Evolutionary conservation across 2,797 vertebrate species (phyloP).

Genomic region (Carcharodon carcharias): DNA sequence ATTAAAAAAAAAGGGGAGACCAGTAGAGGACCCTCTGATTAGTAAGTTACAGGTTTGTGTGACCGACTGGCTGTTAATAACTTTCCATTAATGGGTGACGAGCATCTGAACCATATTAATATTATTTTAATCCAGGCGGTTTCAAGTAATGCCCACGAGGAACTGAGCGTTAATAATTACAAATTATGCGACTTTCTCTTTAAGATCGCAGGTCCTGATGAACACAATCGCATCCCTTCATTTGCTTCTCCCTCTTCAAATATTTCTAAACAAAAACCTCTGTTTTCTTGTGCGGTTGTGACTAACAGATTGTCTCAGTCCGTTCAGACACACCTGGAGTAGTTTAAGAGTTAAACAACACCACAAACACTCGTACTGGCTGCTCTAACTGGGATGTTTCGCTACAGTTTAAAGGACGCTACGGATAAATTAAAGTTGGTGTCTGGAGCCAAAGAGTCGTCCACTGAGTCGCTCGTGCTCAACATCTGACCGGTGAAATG

Average conservation of each 20-base stretch:
- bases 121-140: not conserved
- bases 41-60: not conserved
- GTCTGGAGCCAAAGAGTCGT: not conserved
- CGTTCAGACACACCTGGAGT: not conserved
- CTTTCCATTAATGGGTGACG: not conserved
- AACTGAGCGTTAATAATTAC: not conserved
- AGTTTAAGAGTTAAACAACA: not conserved
- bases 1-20: not conserved
- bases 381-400: too few species aligned
- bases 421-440: not conserved
- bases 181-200: not conserved
- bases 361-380: not conserved
- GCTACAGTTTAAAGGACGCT: not conserved
- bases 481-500: not conserved
- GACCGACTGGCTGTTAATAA: not conserved
- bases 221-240: not conserved
- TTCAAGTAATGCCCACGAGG: not conserved
- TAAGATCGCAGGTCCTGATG: not conserved
- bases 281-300: not conserved
- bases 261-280: not conserved
- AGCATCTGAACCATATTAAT: constrained; percentile 14
- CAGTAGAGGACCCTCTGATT: not conserved
- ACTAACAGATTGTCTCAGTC: not conserved
- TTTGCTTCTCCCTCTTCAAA: too few species aligned
- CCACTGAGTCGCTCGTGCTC: not conserved